Evolutionary conservation across 64 coral and sea anemone species (phyloP), one percentile per base, ranked within the genome.

Genomic region (Stichodactyla mertensii): DNA sequence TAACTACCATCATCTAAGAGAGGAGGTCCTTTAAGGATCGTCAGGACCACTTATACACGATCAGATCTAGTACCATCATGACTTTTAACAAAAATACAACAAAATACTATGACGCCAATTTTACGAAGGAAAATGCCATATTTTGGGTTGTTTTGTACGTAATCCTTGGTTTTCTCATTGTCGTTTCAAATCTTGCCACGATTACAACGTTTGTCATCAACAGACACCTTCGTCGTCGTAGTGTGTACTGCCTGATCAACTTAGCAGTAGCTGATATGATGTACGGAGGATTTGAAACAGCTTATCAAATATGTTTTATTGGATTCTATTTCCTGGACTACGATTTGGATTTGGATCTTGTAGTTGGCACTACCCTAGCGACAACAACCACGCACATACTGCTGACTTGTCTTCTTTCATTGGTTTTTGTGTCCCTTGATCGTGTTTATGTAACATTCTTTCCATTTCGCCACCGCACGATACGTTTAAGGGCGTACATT

Each of bases 241-340:
- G 78, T 53, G 78, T 81, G 53, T 81, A 81, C 78, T 53, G 78
- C 53, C 78, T 81, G 16, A 52, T 81, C 9, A 81, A 81, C 78
- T 55, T 81, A 55, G 78, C 78, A 53, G 53, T 55, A 13, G 78
- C 78, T 18, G 78, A 81, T 20, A 81, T 81, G 78, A 8, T 54
- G 9, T 55, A 53, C 16, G 78, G 78, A 2, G n/a, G 36, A 6
- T 52, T 81, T 55, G 53, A 19, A 55, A 81, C 53, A 16, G 51
- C 78, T 22, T 81, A 27, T 13, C 69, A 74, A 74, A 27, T 74
- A 27, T 74, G 69, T 27, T 74, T 74, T 31, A 74, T 74, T 13
- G 69, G 69, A 31, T 74, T 74, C 10, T 74, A 31, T 31, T 74
- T 74, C 23, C 12, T 74, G 11, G 69, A 20, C 14, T 81, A 53